Percentiles rank a stretch among this genome's conserved stretches.
phyloP scores from a whole-genome alignment of 2,113 vertebrate genomes.

The Channa argus region DNA sequence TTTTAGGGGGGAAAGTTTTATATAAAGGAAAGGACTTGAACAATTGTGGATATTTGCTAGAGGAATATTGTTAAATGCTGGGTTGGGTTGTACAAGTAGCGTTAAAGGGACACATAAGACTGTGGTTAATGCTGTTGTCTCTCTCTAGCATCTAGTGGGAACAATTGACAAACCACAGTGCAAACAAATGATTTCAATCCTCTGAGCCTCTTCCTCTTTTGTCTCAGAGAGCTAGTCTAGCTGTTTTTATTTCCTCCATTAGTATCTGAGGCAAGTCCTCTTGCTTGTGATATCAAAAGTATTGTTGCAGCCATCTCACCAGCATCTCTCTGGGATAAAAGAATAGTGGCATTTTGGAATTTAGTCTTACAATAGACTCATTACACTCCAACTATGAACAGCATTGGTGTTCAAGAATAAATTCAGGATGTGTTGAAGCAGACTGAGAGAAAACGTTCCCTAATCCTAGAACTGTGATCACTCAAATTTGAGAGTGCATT shows the following conservation, averaged over 20 bases:
- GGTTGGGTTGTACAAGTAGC: slow-evolving; percentile 28
- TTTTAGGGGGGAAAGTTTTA: slow-evolving; percentile 77
- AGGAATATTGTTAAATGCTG: slow-evolving; percentile 37
- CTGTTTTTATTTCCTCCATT: slow-evolving; percentile 37
- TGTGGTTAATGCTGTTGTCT: slow-evolving; percentile 32
- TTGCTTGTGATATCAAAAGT: background rate
- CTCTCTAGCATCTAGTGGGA: slow-evolving; percentile 59
- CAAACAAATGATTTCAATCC: slow-evolving; percentile 26
- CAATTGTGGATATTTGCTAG: slow-evolving; percentile 56
- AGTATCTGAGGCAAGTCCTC: slow-evolving; percentile 24
- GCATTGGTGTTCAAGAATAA: background rate
- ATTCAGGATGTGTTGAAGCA: slow-evolving; percentile 19
- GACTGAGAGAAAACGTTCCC: slow-evolving; percentile 14
- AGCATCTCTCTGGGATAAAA: slow-evolving; percentile 55
- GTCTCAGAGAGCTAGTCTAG: slow-evolving; percentile 39
- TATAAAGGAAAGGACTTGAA: slow-evolving; percentile 71
- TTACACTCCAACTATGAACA: background rate
- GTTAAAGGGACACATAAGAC: slow-evolving; percentile 44
- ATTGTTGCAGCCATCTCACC: slow-evolving; percentile 57
- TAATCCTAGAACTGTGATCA: slow-evolving; percentile 17
- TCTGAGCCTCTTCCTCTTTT: slow-evolving; percentile 40
- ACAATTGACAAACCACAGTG: slow-evolving; percentile 37
- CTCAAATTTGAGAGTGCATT: slow-evolving; percentile 13
- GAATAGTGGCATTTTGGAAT: background rate
- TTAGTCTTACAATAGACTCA: background rate